A percentile compares a stretch with the other conserved stretches of the same genome.
phyloP scores from a whole-genome alignment of 2,888 invertebrate genomes.

The Dromius quadrimaculatus region DNA sequence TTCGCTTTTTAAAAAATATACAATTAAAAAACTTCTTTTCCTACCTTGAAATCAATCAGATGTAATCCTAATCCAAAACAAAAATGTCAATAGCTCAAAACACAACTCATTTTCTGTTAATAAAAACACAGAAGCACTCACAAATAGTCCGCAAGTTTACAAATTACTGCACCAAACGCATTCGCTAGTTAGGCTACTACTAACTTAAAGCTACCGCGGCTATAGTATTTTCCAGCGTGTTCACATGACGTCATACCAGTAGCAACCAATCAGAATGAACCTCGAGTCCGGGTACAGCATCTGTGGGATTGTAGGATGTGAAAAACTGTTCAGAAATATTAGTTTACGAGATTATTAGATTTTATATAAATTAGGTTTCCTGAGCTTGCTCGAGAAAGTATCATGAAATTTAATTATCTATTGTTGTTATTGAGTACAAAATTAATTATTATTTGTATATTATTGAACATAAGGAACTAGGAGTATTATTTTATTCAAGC shows the following conservation, averaged over 20 bases:
- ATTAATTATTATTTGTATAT: too few relatives aligned
- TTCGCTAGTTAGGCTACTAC: background rate
- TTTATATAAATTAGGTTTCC: too few relatives aligned
- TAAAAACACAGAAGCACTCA: constrained; percentile 1
- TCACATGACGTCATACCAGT: background rate
- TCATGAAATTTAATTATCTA: too few relatives aligned
- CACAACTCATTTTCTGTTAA: background rate
- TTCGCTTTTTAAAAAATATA: background rate
- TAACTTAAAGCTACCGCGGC: constrained; percentile 16
- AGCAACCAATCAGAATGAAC: constrained; percentile 3
- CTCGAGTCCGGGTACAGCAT: constrained; percentile 10
- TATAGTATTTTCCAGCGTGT: constrained; percentile 11
- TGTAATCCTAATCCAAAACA: background rate
- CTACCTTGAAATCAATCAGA: background rate
- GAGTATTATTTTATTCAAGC: too few relatives aligned
- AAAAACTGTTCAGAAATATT: constrained; percentile 7
- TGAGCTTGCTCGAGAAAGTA: too few relatives aligned
- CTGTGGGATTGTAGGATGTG: constrained; percentile 6
- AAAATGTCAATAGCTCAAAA: constrained; percentile 6
- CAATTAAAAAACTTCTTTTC: constrained; percentile 1
- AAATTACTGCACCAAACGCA: background rate
- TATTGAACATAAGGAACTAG: too few relatives aligned
- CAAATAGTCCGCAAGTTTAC: background rate
- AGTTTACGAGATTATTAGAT: background rate
- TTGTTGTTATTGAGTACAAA: too few relatives aligned